phyloP scores from a whole-genome alignment of 2,113 vertebrate species.

The Rhinolophus sinicus region DNA sequence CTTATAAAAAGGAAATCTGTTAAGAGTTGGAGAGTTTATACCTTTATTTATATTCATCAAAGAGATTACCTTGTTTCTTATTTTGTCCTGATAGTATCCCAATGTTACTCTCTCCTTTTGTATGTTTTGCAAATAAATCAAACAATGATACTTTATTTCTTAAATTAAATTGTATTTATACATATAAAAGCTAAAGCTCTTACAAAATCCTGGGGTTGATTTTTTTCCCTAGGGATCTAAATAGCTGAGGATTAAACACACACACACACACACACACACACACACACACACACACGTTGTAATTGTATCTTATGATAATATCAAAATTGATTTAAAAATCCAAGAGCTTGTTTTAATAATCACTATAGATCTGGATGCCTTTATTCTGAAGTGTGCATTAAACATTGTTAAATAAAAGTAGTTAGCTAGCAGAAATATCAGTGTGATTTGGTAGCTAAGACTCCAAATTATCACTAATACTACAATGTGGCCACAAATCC shows the following conservation, averaged over 20 bases:
- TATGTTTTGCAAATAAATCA: slow-evolving; percentile 1
- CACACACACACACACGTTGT: neutral
- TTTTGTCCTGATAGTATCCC: neutral
- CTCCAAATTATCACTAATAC: neutral
- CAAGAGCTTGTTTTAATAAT: slow-evolving; percentile 2
- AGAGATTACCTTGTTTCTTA: neutral
- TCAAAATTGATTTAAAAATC: neutral
- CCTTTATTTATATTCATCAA: neutral
- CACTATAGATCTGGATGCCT: neutral
- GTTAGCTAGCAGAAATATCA: slow-evolving; percentile 2
- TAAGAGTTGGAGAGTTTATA: slow-evolving; percentile 41
- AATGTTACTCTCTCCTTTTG: neutral
- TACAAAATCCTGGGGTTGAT: neutral
- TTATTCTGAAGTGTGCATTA: neutral
- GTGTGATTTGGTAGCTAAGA: neutral
- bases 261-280: too few species aligned
- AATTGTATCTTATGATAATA: neutral
- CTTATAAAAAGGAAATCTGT: slow-evolving; percentile 64
- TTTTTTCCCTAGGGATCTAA: neutral
- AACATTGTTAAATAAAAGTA: neutral
- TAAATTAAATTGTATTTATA: neutral
- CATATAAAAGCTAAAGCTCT: neutral
- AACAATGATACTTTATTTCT: neutral
- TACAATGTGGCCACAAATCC: neutral
- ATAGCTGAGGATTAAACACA: neutral